Base-by-base conservation (phyloP, 2,888 invertebrate genomes). In the Drosophila kuntzei region DNA sequence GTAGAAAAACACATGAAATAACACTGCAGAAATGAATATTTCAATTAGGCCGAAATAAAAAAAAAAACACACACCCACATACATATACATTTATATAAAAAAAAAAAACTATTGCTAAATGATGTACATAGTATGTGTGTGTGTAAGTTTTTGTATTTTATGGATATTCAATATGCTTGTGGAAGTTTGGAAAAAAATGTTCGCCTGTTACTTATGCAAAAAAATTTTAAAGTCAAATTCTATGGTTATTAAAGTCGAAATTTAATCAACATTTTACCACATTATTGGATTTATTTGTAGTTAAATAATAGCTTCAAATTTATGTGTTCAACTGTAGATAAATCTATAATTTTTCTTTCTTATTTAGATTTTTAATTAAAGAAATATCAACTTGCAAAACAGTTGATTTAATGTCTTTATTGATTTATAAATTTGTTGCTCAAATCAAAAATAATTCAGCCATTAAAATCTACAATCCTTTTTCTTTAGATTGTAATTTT, bases 11-110 rank as follows among this genome's bases (percentile, higher is more conserved):
- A 72, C 16, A 72, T 18, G 41, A 43, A 34, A 53, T 22, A 61
- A 54, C 32, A 11, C 32, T 3, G 9, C 8, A 47, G 29, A 55
- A 57, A 55, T 74, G 18, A 57, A 53, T 69, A 68, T 57, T 68
- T 50, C 67, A 72, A 72, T 72, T 67, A 60, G 49, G 16, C 22
- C 41, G 25, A n/a, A 34, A 12, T 34, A 34, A n/a, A 32, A 53
- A 53, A 53, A 51, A 16, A 57, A 0, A 50, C 44, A 25, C 44
- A 44, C 27, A 44, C 22, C 6, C 41, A 25, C 43, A 25, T 25
- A n/a, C n/a, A 25, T 14, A 27, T 5, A 14, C 14, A 55, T 20
- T 41, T 25, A 27, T 1, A 27, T 1, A 2, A 1, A 8, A 0
- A 8, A 7, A 27, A 49, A 37, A 43, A 44, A 34, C 29, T 8